These are phyloP conservation scores for Cossypha caffra DNA, from an alignment of 2,797 vertebrate species.

Conservation along the genomic window DNA sequence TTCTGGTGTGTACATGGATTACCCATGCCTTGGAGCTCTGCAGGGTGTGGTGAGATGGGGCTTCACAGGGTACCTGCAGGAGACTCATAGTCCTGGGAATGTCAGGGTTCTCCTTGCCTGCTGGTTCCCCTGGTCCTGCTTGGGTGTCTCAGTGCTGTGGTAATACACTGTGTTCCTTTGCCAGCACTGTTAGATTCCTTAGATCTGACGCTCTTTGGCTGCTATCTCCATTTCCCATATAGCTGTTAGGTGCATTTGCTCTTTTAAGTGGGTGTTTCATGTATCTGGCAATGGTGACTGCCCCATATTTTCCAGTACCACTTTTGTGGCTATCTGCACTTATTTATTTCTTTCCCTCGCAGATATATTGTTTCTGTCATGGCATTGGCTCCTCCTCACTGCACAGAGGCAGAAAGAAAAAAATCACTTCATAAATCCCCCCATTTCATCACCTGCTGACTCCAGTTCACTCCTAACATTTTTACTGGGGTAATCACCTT, in stretches of 20 bases:
- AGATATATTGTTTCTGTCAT: neutral
- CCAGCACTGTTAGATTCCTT: neutral
- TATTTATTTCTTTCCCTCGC: neutral
- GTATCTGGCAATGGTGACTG: neutral
- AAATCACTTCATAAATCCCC: neutral
- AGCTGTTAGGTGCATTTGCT: neutral
- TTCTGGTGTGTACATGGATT: neutral
- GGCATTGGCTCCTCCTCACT: neutral
- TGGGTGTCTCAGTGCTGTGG: neutral
- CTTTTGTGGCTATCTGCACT: neutral
- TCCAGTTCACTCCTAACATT: constrained; percentile 17
- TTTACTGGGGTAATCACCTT: neutral
- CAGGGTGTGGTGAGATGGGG: neutral
- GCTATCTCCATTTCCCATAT: neutral
- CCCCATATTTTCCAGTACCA: neutral
- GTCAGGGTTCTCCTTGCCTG: neutral
- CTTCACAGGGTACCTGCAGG: neutral
- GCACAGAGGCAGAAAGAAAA: neutral
- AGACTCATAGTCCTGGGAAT: neutral
- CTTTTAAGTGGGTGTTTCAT: neutral
- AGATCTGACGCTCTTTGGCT: neutral
- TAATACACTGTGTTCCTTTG: neutral
- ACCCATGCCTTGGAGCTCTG: neutral
- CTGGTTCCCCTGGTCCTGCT: neutral
- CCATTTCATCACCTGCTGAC: constrained; percentile 18